A percentile compares a stretch with the other conserved stretches of the same genome.
phyloP scores from a whole-genome alignment of 2,797 vertebrate species.

The Sebastes itinus region DNA sequence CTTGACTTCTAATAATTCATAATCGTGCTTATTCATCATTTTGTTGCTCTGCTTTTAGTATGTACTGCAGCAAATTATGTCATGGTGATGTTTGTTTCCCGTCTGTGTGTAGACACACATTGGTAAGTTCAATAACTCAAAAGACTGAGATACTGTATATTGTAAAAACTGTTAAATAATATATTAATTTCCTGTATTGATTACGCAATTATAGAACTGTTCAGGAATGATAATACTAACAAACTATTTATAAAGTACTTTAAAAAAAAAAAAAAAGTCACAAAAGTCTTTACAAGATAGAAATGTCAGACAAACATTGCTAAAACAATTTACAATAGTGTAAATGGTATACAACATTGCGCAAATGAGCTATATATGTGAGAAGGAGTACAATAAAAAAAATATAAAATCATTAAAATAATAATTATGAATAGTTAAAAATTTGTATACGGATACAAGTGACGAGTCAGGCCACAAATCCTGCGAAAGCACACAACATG shows the following conservation, averaged over 20 bases:
- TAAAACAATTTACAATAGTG: fast-evolving
- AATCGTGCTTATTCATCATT: background rate
- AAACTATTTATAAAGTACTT: too few species aligned
- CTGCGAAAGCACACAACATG: too few species aligned
- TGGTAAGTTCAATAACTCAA: background rate
- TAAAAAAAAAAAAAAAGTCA: too few species aligned
- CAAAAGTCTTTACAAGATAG: too few species aligned
- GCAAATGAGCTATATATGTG: too few species aligned
- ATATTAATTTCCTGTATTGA: background rate
- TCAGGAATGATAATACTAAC: background rate
- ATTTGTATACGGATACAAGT: fast-evolving
- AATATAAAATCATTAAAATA: too few species aligned
- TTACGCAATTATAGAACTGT: background rate
- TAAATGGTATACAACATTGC: too few species aligned
- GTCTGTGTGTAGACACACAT: background rate
- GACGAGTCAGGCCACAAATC: too few species aligned
- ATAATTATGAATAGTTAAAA: too few species aligned
- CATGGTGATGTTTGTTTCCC: background rate
- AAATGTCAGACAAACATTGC: too few species aligned
- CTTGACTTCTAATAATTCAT: background rate
- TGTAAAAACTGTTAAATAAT: background rate
- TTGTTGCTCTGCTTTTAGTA: background rate
- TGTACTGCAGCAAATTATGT: background rate
- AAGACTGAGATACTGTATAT: background rate
- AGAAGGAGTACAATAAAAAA: too few species aligned